A percentile compares a stretch with the other conserved stretches of the same genome.
Conservation (phyloP, 2,113 vertebrate species). For the Boulengeromyrus knoepffleri region DNA sequence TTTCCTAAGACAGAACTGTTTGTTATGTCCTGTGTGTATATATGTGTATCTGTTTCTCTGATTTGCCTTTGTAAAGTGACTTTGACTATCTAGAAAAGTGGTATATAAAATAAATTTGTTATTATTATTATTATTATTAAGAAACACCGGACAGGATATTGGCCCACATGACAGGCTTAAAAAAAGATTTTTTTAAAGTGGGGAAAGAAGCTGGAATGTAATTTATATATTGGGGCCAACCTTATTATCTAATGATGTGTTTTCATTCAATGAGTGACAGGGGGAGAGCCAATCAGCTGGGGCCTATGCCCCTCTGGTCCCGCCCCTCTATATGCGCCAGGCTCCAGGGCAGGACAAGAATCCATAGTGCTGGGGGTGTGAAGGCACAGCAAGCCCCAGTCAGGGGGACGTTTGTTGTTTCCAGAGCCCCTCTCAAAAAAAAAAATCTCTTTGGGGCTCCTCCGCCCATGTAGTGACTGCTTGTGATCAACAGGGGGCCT, state of each 20-base stretch:
- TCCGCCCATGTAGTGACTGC: neutral
- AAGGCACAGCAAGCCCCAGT: neutral
- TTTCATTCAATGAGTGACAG: neutral
- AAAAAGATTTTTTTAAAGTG: neutral
- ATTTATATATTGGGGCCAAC: neutral
- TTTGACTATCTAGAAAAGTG: too few relatives aligned
- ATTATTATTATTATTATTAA: too few relatives aligned
- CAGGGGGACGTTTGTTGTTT: neutral
- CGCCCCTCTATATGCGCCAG: neutral
- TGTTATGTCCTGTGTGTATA: too few relatives aligned
- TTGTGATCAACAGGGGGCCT: neutral
- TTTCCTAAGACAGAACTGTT: neutral
- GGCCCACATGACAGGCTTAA: neutral
- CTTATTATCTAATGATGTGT: neutral
- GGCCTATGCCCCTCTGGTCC: neutral
- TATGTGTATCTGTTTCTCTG: too few relatives aligned
- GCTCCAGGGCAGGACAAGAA: neutral
- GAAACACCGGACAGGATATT: neutral
- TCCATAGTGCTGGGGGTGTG: neutral
- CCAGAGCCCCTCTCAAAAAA: neutral
- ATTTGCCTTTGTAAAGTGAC: too few relatives aligned
- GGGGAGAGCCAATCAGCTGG: neutral
- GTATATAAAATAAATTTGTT: too few relatives aligned
- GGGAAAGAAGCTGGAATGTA: neutral
- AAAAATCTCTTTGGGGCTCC: neutral